A percentile compares a stretch with the other conserved stretches of the same genome.
These are phyloP conservation scores for Meloidogyne hapla DNA, from an alignment of 1,140 invertebrate genomes.

Conservation along the genomic window DNA sequence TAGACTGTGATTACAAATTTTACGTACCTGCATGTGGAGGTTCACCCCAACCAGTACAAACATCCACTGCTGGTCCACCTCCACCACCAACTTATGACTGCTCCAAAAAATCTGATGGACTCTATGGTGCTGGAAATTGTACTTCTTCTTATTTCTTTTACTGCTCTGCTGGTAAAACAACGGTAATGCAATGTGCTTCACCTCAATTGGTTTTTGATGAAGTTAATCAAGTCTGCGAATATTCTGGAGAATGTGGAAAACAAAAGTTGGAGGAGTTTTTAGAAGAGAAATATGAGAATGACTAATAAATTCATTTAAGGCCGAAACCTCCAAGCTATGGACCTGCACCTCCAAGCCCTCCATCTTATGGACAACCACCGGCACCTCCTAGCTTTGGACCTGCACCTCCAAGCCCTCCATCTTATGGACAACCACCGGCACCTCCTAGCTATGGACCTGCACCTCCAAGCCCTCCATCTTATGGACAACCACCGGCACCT, in stretches of 20 bases:
- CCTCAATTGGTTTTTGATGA: neutral
- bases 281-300: neutral
- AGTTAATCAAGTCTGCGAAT: neutral
- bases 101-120: neutral
- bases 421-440: neutral
- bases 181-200: neutral
- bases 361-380: neutral
- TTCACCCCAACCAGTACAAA: neutral
- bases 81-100: neutral
- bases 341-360: no score
- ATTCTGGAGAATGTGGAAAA: constrained; percentile 5
- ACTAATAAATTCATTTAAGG: neutral
- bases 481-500: neutral
- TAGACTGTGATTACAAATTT: neutral
- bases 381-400: neutral
- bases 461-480: neutral
- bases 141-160: constrained; percentile 1
- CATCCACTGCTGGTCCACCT: neutral
- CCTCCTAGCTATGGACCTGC: neutral
- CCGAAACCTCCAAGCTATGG: neutral
- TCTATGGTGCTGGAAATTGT: neutral
- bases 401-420: neutral
- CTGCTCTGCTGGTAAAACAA: constrained; percentile 2
- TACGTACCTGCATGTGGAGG: neutral
- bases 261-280: neutral